Evolutionary conservation across 2,113 vertebrate genomes (phyloP), one percentile per base, ranked within the genome.

Genomic region (Choloepus hoffmanni): DNA sequence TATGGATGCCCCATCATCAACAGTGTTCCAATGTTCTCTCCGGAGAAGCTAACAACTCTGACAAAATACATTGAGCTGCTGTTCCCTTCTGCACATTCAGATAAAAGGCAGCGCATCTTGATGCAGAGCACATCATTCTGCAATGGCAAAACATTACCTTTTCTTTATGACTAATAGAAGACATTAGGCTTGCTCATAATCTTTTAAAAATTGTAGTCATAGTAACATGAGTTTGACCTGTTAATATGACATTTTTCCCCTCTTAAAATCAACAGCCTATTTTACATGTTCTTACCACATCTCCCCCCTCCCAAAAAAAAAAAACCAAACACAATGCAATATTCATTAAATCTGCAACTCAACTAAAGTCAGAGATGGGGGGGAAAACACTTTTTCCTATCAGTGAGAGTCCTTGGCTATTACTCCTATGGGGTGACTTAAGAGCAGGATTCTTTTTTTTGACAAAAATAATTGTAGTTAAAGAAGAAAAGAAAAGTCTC

Each of bases 131-230:
- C 94, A n/a, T 84, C 92, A 58, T 53, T 68, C 45, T 53, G 74
- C 74, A 91, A 89, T 89, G 95, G 92, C 79, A 94, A 97, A 92
- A 93, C 58, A 65, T 92, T 85, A 78, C 87, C 92, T 96, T 48
- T 90, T 78, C 89, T 95, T 94, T 62, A 53, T 94, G 97, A 95
- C 92, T 94, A 96, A 92, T 62, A 95, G 95, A 97, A 97, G 72
- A 18, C 58, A 58, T 50, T 94, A 13, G 81, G 74, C 89, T 97
- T 53, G 77, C 86, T 97, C 92, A 87, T 95, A 89, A 94, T 96
- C 96, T 96, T 95, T 94, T 76, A 84, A 92, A 97, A 94, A 86
- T 74, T 87, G 97, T 97, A 94, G 97, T 78, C 96, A 96, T 96
- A 96, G 95, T 95, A 93, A 96, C 93, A 82, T 10, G 23, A 70